Base-by-base conservation (phyloP, 2,888 invertebrate genomes). In the Cryptus armator region DNA sequence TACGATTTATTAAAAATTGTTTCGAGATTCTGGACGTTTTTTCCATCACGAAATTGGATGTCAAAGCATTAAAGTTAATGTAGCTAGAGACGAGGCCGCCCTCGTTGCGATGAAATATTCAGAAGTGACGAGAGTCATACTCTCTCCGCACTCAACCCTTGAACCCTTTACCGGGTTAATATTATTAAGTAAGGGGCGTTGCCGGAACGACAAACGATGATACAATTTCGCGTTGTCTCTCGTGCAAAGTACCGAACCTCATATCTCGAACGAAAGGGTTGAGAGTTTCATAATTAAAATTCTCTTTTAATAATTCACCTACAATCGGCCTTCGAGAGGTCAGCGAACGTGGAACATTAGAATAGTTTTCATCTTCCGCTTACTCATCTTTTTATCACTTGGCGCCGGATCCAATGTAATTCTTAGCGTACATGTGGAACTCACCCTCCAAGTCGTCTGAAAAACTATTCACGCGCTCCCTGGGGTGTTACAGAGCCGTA, bases 81-180 rank as follows among this genome's bases (percentile, higher is more conserved):
- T 68, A 4, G 14, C 53, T n/a, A 6, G 51, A 68, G n/a, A 1
- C 43, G 1, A 19, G 16, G 19, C 62, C 37, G 59, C 29, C 10
- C 16, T 12, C 32, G 12, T 72, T 56, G 14, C 14, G 29, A 67
- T 76, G 16, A 85, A 82, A 76, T 82, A 82, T 82, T 67, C 67
- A 76, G 12, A 16, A 82, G 32, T n/a, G 75, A 75, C 70, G 53
- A 64, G 67, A 76, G 16, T 71, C 44, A 71, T 43, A 37, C 43
- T 62, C 62, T 46, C 37, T 53, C 10, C 43, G 66, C 66, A 37
- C 76, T 82, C 51, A 46, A 82, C 76, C 76, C 67, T 76, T 72
- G 53, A 79, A 85, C 85, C 85, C 85, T 85, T 80, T 72, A 46
- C 66, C 19, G 67, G 75, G 48, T 80, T 82, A 82, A 82, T 53